These are phyloP conservation scores for Chaenocephalus aceratus DNA, from an alignment of 2,113 vertebrate species.

Conservation along the genomic window DNA sequence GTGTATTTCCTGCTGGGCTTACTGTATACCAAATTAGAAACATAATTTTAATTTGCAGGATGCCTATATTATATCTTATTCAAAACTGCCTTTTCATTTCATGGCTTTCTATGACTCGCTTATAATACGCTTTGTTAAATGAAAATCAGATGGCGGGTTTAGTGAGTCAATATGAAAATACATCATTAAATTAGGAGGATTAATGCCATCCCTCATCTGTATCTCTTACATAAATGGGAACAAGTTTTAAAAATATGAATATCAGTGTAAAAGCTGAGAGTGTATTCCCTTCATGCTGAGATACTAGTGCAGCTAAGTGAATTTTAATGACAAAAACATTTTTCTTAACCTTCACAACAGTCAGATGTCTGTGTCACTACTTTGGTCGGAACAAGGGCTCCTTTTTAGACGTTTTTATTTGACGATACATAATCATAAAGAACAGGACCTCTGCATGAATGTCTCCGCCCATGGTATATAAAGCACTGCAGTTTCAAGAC, in stretches of 20 bases:
- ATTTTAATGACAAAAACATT: neutral
- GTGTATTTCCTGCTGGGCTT: neutral
- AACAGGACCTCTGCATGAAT: conserved; percentile 8
- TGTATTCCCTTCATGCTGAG: neutral
- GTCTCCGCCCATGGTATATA: conserved; percentile 23
- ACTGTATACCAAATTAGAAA: neutral
- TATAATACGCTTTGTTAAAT: too few species aligned
- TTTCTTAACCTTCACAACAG: neutral
- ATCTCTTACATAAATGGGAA: too few species aligned
- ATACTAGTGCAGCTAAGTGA: conserved; percentile 4
- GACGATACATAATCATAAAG: conserved; percentile 13
- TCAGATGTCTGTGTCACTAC: conserved; percentile 4
- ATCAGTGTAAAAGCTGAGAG: neutral
- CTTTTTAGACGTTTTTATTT: neutral
- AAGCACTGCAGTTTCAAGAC: conserved; percentile 26
- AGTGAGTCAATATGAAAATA: too few species aligned
- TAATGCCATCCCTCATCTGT: too few species aligned
- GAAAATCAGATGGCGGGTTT: too few species aligned
- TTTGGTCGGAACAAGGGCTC: neutral
- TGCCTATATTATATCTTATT: neutral
- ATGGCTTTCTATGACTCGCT: too few species aligned
- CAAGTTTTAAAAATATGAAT: neutral
- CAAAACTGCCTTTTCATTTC: neutral
- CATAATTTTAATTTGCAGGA: neutral
- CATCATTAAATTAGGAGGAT: too few species aligned